phyloP scores from a whole-genome alignment of 2,888 invertebrate species.

The Oscheius sp. region DNA sequence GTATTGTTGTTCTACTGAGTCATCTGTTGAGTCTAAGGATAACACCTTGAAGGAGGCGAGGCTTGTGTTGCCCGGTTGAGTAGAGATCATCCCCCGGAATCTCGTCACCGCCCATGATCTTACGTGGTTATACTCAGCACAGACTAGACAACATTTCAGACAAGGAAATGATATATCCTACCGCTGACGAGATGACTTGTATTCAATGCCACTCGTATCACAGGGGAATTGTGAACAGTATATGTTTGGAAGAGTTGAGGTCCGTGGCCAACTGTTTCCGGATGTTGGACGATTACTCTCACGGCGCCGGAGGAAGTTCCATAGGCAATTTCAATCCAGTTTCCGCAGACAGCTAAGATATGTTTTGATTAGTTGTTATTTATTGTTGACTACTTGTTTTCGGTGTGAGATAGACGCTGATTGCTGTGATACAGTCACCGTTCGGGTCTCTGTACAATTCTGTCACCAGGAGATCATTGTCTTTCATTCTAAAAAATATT shows the following conservation, averaged over 20 bases:
- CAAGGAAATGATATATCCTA: neutral
- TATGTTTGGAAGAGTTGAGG: slow-evolving; percentile 90
- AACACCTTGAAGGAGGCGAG: slow-evolving; percentile 96
- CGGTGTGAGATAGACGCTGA: slow-evolving; percentile 97
- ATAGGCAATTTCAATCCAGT: slow-evolving; percentile 99
- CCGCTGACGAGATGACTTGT: slow-evolving; percentile 95
- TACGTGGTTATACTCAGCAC: slow-evolving; percentile 97
- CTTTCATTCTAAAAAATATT: slow-evolving; percentile 97
- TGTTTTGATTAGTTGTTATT: neutral
- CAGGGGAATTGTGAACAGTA: slow-evolving; percentile 69
- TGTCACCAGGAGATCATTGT: slow-evolving; percentile 95
- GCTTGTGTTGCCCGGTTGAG: slow-evolving; percentile 96
- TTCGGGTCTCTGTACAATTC: slow-evolving; percentile 92
- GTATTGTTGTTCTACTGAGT: slow-evolving; percentile 68
- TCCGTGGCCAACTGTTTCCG: slow-evolving; percentile 97
- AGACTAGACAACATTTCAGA: slow-evolving; percentile 76
- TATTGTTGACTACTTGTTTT: slow-evolving; percentile 88
- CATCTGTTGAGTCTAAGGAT: slow-evolving; percentile 81
- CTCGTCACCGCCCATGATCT: slow-evolving; percentile 95
- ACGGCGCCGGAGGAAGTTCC: slow-evolving; percentile 92
- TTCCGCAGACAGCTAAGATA: slow-evolving; percentile 87
- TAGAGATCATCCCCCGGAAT: slow-evolving; percentile 97
- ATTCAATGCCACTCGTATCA: slow-evolving; percentile 79
- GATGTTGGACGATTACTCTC: slow-evolving; percentile 96
- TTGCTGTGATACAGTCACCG: slow-evolving; percentile 94